A percentile compares a stretch with the other conserved stretches of the same genome.
Evolutionary conservation across 2,888 invertebrate genomes (phyloP).

Genomic region (Acrobasis consociella): DNA sequence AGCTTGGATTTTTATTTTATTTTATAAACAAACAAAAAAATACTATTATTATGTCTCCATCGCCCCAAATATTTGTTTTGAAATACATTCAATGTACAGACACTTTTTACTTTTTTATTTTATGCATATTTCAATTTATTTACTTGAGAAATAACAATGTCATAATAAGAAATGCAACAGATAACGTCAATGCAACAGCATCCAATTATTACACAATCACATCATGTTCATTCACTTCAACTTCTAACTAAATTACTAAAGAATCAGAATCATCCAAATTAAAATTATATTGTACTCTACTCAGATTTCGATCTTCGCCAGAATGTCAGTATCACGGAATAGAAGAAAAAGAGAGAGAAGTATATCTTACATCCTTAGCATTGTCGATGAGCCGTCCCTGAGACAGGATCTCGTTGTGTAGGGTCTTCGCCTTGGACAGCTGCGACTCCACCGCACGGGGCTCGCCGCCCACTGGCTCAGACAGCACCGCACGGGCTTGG

Average conservation of each 20-base stretch:
- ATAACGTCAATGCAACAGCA: constrained; percentile 63
- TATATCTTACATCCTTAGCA: constrained; percentile 85
- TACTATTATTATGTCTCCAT: too few relatives aligned
- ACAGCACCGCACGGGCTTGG: constrained; percentile 87
- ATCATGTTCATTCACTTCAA: constrained; percentile 71
- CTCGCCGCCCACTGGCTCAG: constrained; percentile 93
- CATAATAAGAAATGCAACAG: constrained; percentile 79
- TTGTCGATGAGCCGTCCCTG: constrained; percentile 94
- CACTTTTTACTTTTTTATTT: too few relatives aligned
- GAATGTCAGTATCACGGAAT: constrained; percentile 91
- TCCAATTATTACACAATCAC: constrained; percentile 78
- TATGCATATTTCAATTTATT: too few relatives aligned
- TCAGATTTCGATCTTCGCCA: constrained; percentile 92
- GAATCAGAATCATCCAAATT: constrained; percentile 56
- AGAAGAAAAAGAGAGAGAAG: neutral
- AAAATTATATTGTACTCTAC: constrained; percentile 55
- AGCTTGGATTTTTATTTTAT: neutral
- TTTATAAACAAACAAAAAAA: too few relatives aligned
- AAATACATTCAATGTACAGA: too few relatives aligned
- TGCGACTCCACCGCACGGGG: constrained; percentile 94
- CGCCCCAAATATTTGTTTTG: too few relatives aligned
- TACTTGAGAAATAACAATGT: constrained; percentile 77
- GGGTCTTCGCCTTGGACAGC: constrained; percentile 89
- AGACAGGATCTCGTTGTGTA: constrained; percentile 93
- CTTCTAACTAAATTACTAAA: constrained; percentile 65